These are phyloP conservation scores for Serranus cabrilla DNA, from an alignment of 2,797 vertebrate species.

Conservation along the genomic window DNA sequence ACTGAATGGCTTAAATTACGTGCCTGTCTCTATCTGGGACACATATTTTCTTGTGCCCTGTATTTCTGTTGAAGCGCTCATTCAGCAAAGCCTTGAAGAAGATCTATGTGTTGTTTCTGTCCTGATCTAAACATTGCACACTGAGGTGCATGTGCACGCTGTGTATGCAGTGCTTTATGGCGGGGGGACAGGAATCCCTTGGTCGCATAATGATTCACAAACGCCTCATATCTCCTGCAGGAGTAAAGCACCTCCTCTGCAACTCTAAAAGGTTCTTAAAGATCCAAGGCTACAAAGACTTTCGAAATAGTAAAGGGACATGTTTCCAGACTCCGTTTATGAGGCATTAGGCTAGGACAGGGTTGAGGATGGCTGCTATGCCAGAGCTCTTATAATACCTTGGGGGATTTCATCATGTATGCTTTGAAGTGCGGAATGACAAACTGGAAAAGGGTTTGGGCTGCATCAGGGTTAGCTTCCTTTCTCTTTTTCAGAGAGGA, in stretches of 20 bases:
- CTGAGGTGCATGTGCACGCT: conserved; percentile 19
- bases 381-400: conserved; percentile 82
- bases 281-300: conserved; percentile 64
- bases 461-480: conserved; percentile 73
- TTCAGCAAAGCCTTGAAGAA: conserved; percentile 51
- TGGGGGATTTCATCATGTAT: conserved; percentile 83
- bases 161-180: conserved; percentile 47
- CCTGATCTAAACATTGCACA: conserved; percentile 34
- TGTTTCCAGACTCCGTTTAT: conserved; percentile 78
- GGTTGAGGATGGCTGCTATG: conserved; percentile 73
- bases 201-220: conserved; percentile 56
- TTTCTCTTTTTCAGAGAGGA: conserved; percentile 74
- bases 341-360: conserved; percentile 78
- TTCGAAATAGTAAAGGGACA: conserved; percentile 64
- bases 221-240: conserved; percentile 46
- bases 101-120: conserved; percentile 39
- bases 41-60: conserved; percentile 47
- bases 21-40: conserved; percentile 48
- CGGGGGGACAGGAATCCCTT: conserved; percentile 40
- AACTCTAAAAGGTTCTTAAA: conserved; percentile 66
- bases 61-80: conserved; percentile 44
- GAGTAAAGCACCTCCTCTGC: conserved; percentile 51
- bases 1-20: conserved; percentile 49
- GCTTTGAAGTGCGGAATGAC: conserved; percentile 86
- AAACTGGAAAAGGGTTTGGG: conserved; percentile 77